Base-by-base conservation (phyloP, 2,888 invertebrate species). In the Agrilus biguttatus region DNA sequence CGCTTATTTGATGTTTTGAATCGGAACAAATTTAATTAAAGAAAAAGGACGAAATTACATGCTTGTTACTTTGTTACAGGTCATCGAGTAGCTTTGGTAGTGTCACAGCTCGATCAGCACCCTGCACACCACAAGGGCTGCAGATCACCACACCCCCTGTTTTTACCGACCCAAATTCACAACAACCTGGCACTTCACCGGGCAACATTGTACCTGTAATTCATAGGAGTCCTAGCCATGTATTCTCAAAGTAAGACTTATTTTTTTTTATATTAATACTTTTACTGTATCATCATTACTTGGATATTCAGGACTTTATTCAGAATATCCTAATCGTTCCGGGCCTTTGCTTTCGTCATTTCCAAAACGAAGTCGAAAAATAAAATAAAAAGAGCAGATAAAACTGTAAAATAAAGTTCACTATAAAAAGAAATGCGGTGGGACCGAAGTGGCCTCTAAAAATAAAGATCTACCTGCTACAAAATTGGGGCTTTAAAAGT, bases 31-130 rank as follows among this genome's bases (percentile, higher is more conserved):
- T 13, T 13, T 42, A 14, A 28, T 38, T 28, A 38, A 38, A 28
- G 23, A 19, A 21, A 37, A 37, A 37, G 28, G 13, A 36, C 19
- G n/a, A n/a, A 19, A 5, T 19, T 21, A 6, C 6, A 14, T 38
- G 23, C 8, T 28, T 8, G 12, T 42, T 49, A 40, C 51, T 52
- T 50, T 47, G 39, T 56, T 72, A 32, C 70, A 76, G 76, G 75
- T 77, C 76, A 57, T 75, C 76, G 60, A 74, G 75, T 58, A 77
- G 74, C 67, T 76, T 75, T 62, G 70, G 73, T 57, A 61, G 62
- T 58, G 66, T 69, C 65, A 77, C 75, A 59, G 77, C 77, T 53
- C 77, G 78, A 61, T 79, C 79, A 60, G 79, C 79, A 53, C 78
- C 80, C 63, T 74, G 75, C 68, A 79, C 79, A 63, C 79, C 79